Evolutionary conservation across 2,888 invertebrate species (phyloP).

Genomic region (Eubasilissa splendida): DNA sequence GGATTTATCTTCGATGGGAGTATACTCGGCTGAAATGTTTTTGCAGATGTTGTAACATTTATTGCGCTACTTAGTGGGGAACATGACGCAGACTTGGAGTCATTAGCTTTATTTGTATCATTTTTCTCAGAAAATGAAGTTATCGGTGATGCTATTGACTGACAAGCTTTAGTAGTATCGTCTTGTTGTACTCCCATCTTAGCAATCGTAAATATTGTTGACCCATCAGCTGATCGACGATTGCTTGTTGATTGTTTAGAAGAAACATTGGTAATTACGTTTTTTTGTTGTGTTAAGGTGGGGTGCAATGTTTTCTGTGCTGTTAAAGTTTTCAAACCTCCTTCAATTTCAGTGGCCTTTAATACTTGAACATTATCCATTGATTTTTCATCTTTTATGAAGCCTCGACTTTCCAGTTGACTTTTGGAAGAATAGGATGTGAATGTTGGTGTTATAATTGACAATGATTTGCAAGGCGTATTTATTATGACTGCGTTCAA

Average conservation of each 20-base stretch:
- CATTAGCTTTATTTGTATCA: slow-evolving; percentile 19
- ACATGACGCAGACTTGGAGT: background rate
- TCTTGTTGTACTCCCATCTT: slow-evolving; percentile 50
- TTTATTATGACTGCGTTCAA: background rate
- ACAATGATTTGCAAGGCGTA: background rate
- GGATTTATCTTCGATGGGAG: slow-evolving; percentile 35
- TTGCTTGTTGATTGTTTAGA: background rate
- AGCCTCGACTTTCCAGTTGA: no score
- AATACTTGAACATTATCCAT: background rate
- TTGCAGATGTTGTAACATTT: slow-evolving; percentile 9
- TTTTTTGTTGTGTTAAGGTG: slow-evolving; percentile 6
- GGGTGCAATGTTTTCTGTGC: background rate
- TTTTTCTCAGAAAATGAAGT: slow-evolving; percentile 50
- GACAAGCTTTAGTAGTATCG: slow-evolving; percentile 53
- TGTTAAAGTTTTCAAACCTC: background rate
- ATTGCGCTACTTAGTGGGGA: background rate
- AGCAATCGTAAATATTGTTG: slow-evolving; percentile 56
- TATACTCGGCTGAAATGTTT: slow-evolving; percentile 32
- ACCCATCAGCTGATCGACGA: slow-evolving; percentile 43
- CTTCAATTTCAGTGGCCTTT: background rate
- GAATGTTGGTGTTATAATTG: background rate
- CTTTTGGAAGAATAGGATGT: no score
- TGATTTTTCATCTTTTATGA: background rate
- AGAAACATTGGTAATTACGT: background rate
- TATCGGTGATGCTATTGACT: slow-evolving; percentile 56